Evolutionary conservation across 1,140 invertebrate genomes (phyloP).

Genomic region (Diplogasteroides magnus): DNA sequence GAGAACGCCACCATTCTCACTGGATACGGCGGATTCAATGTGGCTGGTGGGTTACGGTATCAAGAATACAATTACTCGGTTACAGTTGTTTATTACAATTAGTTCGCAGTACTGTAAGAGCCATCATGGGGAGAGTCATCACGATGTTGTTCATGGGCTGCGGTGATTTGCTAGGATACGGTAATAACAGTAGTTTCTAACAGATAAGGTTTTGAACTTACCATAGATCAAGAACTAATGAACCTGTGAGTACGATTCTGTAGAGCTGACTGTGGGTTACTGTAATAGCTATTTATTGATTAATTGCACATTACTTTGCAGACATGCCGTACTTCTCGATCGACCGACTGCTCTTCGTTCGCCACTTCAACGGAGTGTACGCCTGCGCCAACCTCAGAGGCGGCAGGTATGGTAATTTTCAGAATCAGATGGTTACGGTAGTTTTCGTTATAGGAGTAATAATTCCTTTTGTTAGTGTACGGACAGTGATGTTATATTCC

Average conservation of each 20-base stretch:
- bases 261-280: neutral
- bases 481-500: too few relatives aligned
- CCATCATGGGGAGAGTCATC: too few relatives aligned
- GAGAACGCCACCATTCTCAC: constrained; percentile 78
- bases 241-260: too few relatives aligned
- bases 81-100: neutral
- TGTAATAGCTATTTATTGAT: neutral
- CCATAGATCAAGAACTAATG: neutral
- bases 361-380: constrained; percentile 79
- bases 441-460: too few relatives aligned
- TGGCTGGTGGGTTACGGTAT: neutral
- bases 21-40: constrained; percentile 78
- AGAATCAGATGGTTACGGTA: too few relatives aligned
- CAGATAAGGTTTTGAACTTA: neutral
- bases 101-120: too few relatives aligned
- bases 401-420: constrained; percentile 86
- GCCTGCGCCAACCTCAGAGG: constrained; percentile 90
- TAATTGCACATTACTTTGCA: constrained; percentile 76
- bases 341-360: constrained; percentile 77
- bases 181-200: neutral
- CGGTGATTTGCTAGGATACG: neutral
- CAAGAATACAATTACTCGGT: neutral
- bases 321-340: constrained; percentile 79
- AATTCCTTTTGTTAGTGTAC: too few relatives aligned
- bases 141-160: neutral